Evolutionary conservation across 1,140 invertebrate species (phyloP).

Genomic region (Euwallacea fornicatus): DNA sequence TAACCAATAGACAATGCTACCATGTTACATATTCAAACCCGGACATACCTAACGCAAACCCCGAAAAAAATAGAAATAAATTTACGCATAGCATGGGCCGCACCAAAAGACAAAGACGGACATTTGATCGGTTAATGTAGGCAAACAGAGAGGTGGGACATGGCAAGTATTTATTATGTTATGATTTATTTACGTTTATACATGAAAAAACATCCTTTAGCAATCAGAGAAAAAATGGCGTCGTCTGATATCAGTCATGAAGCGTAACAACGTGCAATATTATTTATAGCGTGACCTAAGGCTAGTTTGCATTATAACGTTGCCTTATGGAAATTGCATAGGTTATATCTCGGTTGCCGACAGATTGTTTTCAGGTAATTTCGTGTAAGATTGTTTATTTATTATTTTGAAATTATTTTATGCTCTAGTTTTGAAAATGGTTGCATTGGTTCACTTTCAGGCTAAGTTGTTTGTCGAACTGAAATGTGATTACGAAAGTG

Average conservation of each 20-base stretch:
- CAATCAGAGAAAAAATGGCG: conserved; percentile 16
- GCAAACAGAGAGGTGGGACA: not conserved
- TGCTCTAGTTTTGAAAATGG: not conserved
- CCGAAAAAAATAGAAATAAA: conserved; percentile 24
- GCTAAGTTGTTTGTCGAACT: too few relatives aligned
- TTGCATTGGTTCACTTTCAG: not conserved
- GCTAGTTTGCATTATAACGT: conserved; percentile 22
- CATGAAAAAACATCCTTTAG: conserved; percentile 21
- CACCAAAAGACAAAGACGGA: conserved; percentile 13
- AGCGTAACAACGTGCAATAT: conserved; percentile 29
- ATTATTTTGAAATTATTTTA: not conserved
- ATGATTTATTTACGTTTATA: conserved; percentile 27
- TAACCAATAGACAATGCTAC: too few relatives aligned
- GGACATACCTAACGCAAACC: conserved; percentile 15
- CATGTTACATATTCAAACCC: conserved; percentile 18
- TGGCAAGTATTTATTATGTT: conserved; percentile 20
- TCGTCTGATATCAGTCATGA: conserved; percentile 21
- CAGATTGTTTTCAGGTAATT: too few relatives aligned
- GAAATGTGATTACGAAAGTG: too few relatives aligned
- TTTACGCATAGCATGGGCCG: conserved; percentile 25
- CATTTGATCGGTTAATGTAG: not conserved
- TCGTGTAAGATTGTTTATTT: not conserved
- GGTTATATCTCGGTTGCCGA: not conserved
- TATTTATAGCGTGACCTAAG: conserved; percentile 25
- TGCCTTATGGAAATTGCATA: conserved; percentile 16